These are phyloP conservation scores for Addax nasomaculatus DNA, from an alignment of 2,113 vertebrate species.

Conservation along the genomic window DNA sequence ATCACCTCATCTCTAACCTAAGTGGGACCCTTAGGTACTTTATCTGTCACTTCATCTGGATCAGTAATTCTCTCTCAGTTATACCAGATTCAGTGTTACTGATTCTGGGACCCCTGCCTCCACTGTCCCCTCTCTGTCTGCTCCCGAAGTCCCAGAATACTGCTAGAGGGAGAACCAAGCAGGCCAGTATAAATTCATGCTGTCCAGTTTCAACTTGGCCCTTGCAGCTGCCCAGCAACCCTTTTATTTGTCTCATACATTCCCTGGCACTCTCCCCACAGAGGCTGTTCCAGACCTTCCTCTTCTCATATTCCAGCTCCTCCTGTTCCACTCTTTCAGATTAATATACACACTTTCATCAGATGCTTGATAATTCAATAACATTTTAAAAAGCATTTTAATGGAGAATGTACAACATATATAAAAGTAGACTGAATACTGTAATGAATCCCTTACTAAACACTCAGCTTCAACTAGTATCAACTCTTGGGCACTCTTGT, in stretches of 20 bases:
- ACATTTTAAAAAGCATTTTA: background rate
- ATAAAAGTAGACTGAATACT: background rate
- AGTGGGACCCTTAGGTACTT: background rate
- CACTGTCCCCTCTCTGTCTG: background rate
- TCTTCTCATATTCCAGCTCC: constrained; percentile 52
- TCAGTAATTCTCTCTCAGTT: background rate
- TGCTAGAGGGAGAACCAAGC: background rate
- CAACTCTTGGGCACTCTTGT: background rate
- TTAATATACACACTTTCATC: background rate
- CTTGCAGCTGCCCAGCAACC: constrained; percentile 55
- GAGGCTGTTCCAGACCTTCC: constrained; percentile 25
- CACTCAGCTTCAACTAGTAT: background rate
- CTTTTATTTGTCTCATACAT: constrained; percentile 52
- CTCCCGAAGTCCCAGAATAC: background rate
- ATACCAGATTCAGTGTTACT: background rate
- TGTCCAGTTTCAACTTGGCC: constrained; percentile 46
- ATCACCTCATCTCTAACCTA: background rate
- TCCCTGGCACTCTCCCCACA: constrained; percentile 45
- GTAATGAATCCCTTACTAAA: constrained; percentile 12
- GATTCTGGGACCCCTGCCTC: background rate
- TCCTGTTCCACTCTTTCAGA: constrained; percentile 13
- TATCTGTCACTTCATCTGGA: background rate
- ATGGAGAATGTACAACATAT: background rate
- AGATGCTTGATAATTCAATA: constrained; percentile 1
- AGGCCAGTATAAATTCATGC: constrained; percentile 16